Evolutionary conservation across 2,113 vertebrate genomes (phyloP).

Genomic region (Neolamprologus devosi): DNA sequence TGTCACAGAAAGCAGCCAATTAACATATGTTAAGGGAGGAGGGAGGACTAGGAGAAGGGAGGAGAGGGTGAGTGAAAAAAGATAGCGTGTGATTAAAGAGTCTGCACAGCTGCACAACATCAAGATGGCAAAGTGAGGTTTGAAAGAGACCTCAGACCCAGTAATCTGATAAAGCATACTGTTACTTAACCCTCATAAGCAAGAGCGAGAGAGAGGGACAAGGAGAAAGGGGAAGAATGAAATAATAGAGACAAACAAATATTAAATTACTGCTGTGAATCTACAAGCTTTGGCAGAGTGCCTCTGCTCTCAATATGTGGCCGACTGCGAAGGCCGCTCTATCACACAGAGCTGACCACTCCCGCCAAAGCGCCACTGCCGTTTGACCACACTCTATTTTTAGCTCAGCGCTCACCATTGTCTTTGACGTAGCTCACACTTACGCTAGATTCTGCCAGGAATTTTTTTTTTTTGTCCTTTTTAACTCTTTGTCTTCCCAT

Average conservation of each 20-base stretch:
- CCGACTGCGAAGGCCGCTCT: conserved; percentile 32
- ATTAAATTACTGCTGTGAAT: conserved; percentile 71
- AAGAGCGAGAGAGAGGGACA: not conserved
- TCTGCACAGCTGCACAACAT: conserved; percentile 90
- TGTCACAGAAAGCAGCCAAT: conserved; percentile 99
- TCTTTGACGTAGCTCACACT: conserved; percentile 65
- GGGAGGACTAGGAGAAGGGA: conserved; percentile 47
- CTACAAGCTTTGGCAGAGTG: conserved; percentile 65
- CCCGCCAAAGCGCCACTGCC: conserved; percentile 65
- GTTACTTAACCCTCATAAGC: conserved; percentile 68
- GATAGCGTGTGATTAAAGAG: conserved; percentile 97
- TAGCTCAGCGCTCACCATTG: conserved; percentile 67
- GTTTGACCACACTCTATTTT: conserved; percentile 77
- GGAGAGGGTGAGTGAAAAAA: conserved; percentile 73
- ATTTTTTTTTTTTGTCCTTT: conserved; percentile 33
- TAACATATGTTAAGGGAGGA: conserved; percentile 91
- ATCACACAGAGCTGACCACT: conserved; percentile 64
- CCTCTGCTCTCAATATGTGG: conserved; percentile 37
- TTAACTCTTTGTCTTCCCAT: conserved; percentile 29
- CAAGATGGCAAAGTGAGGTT: conserved; percentile 80
- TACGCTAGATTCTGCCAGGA: conserved; percentile 63
- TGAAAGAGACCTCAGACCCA: conserved; percentile 79
- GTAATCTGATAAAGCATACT: conserved; percentile 76
- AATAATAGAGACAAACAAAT: conserved; percentile 70
- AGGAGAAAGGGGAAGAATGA: conserved; percentile 23